phyloP scores from a whole-genome alignment of 2,888 invertebrate genomes.

The Tetramorium bicarinatum region DNA sequence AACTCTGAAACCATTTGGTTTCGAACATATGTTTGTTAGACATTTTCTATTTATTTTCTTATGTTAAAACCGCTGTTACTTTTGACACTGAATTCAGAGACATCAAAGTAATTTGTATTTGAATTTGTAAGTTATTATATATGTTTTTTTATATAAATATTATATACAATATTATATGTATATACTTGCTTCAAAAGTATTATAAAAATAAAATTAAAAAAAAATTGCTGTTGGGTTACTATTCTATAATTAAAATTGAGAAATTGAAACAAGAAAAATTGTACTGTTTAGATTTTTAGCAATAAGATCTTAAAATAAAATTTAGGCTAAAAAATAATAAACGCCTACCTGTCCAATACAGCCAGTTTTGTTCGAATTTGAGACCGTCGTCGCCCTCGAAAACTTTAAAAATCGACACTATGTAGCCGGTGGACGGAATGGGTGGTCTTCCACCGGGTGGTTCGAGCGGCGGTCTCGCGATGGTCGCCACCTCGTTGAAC shows the following conservation, averaged over 20 bases:
- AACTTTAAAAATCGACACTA: slow-evolving; percentile 97
- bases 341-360: slow-evolving; percentile 93
- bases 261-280: neutral
- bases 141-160: neutral
- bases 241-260: neutral
- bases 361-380: slow-evolving; percentile 97
- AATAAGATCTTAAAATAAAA: neutral
- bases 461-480: slow-evolving; percentile 94
- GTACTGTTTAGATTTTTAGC: neutral
- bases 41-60: too few relatives aligned
- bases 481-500: slow-evolving; percentile 96
- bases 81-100: too few relatives aligned
- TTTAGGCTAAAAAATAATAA: neutral
- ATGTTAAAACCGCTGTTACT: too few relatives aligned
- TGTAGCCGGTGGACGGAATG: slow-evolving; percentile 94
- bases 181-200: neutral
- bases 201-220: too few relatives aligned
- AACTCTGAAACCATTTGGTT: too few relatives aligned
- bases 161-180: neutral
- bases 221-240: neutral
- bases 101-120: too few relatives aligned
- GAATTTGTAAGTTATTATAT: too few relatives aligned
- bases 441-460: slow-evolving; percentile 93
- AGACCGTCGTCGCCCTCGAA: slow-evolving; percentile 98
- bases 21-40: too few relatives aligned